Evolutionary conservation across 2,113 vertebrate genomes (phyloP).

Genomic region (Dicrurus megarhynchus): DNA sequence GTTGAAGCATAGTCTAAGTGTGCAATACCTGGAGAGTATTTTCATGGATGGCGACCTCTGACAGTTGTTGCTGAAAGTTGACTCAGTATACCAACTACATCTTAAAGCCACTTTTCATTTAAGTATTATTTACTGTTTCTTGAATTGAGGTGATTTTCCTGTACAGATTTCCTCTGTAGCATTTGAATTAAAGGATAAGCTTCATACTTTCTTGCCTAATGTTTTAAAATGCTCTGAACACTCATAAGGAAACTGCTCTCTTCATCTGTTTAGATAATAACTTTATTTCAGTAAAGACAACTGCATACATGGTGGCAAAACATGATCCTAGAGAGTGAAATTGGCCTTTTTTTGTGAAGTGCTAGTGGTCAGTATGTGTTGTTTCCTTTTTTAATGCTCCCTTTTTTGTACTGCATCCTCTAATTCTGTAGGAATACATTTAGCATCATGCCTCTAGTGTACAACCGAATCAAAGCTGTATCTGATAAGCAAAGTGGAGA

Average conservation of each 20-base stretch:
- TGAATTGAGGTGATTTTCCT: not conserved
- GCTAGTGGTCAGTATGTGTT: not conserved
- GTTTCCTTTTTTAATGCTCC: not conserved
- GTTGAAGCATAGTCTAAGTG: not conserved
- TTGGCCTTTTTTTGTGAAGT: not conserved
- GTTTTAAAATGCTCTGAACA: not conserved
- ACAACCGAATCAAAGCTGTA: not conserved
- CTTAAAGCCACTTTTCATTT: not conserved
- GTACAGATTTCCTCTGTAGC: not conserved
- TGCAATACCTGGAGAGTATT: not conserved
- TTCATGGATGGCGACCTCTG: not conserved
- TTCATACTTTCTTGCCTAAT: not conserved
- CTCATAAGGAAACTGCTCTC: not conserved
- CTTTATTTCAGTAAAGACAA: not conserved
- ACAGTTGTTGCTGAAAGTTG: not conserved
- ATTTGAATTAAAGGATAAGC: not conserved
- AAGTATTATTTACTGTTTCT: not conserved
- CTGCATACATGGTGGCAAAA: not conserved
- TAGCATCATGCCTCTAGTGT: not conserved
- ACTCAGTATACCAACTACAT: not conserved
- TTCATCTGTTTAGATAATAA: not conserved
- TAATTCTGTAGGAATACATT: not conserved
- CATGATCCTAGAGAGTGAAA: not conserved
- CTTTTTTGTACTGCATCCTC: not conserved
- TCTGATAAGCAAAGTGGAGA: not conserved